These are phyloP conservation scores for Hylia prasina DNA, from an alignment of 2,113 vertebrate genomes.

Conservation along the genomic window DNA sequence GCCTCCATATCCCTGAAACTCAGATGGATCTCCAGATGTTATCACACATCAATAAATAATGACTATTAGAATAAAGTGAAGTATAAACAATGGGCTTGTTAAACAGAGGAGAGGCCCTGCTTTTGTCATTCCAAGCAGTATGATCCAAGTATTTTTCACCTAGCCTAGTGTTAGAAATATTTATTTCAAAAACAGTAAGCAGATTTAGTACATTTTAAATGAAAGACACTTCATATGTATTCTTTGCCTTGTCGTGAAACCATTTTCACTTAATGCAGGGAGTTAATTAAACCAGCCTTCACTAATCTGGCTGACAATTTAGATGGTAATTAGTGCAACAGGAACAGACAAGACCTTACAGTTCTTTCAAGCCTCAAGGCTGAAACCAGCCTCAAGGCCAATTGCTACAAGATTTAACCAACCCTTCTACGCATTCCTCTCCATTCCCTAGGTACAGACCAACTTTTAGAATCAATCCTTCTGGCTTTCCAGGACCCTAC, in stretches of 20 bases:
- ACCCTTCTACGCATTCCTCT: neutral
- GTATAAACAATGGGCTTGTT: neutral
- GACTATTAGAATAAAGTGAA: neutral
- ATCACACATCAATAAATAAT: neutral
- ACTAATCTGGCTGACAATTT: conserved; percentile 47
- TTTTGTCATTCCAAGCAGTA: neutral
- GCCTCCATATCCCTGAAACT: neutral
- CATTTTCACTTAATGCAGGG: neutral
- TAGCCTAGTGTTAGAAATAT: neutral
- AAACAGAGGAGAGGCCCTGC: neutral
- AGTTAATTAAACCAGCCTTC: conserved; percentile 63
- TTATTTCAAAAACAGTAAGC: neutral
- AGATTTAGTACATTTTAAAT: conserved; percentile 4
- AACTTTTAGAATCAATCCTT: neutral
- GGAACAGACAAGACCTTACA: conserved; percentile 57
- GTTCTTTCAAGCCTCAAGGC: conserved; percentile 18
- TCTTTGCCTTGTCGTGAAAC: neutral
- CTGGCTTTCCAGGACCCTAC: neutral
- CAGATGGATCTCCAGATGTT: neutral
- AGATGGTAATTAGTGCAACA: conserved; percentile 63
- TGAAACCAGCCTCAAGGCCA: neutral
- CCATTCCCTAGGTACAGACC: neutral
- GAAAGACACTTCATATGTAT: neutral
- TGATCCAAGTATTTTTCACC: neutral
- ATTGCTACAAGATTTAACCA: neutral